Evolutionary conservation across 2,797 vertebrate species (phyloP), one percentile per base, ranked within the genome.

Genomic region (Myotis daubentonii): DNA sequence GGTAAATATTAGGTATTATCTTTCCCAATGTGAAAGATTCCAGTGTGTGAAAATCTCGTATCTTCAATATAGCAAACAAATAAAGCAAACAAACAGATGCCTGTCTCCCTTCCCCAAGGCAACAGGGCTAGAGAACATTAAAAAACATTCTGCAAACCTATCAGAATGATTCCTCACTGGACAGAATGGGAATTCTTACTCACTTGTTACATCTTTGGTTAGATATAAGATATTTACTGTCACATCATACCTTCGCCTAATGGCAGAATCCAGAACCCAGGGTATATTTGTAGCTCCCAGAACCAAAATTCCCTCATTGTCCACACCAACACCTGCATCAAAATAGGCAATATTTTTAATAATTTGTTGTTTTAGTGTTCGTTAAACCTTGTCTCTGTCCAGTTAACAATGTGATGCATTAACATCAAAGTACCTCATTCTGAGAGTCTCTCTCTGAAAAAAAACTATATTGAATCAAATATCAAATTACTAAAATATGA

Each of bases 201-300:
- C 23, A 53, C 19, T 76, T n/a, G 10, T 5, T 55, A 10, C 0
- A 80, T 11, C 20, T 20, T 25, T 5, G n/a, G n/a, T 71, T 44
- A 94, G 76, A 86, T 96, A 36, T 41, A 91, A 78, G 22, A 12
- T 12, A 23, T 44, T 91, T 22, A 91, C 53, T 62, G 1, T 71
- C 11, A 22, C 9, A 93, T 74, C 95, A 94, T 98, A 99, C 99
- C 99, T 98, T 98, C 99, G 99, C 94, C 99, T 99, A 97, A 99
- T 99, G 96, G 99, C 99, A 92, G 99, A 99, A 98, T 99, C 99
- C 91, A 99, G 98, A 96, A 99, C 99, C 99, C 99, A 99, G 0
- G 99, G 99, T 98, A 99, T 99, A 97, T 99, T 99, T 98, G 99
- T 99, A 15, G 99, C 99, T 93, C 99, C 99, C n/a, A 99, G 99